These are phyloP conservation scores for Stegodyphus dumicola DNA, from an alignment of 1,140 invertebrate species.

Conservation along the genomic window DNA sequence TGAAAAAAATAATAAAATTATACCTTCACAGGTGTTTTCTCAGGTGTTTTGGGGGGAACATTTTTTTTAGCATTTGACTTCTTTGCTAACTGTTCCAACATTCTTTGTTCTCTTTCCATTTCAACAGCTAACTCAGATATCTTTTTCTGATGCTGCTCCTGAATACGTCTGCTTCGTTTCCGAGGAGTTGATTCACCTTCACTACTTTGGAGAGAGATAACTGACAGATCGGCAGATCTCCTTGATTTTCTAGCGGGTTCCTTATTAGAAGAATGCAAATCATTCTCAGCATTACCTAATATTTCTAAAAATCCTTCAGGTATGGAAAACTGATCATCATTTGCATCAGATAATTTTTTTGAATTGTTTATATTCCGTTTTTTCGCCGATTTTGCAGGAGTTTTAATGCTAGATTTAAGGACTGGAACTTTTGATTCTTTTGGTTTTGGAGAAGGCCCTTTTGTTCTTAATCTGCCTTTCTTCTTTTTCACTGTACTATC, in stretches of 20 bases:
- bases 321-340: constrained; percentile 30
- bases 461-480: too few relatives aligned
- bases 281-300: constrained; percentile 42
- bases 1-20: neutral
- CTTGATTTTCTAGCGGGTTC: constrained; percentile 64
- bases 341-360: constrained; percentile 2
- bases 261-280: constrained; percentile 17
- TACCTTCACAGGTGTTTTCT: constrained; percentile 13
- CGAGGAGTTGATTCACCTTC: constrained; percentile 34
- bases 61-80: constrained; percentile 31
- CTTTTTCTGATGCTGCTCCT: constrained; percentile 64
- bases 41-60: neutral
- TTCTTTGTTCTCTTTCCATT: constrained; percentile 58
- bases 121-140: constrained; percentile 62
- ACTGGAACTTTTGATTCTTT: too few relatives aligned
- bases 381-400: neutral
- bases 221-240: constrained; percentile 66
- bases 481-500: too few relatives aligned
- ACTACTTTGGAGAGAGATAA: constrained; percentile 19
- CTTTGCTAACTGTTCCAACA: constrained; percentile 61
- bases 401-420: neutral
- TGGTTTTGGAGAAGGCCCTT: too few relatives aligned
- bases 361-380: neutral
- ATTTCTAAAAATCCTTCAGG: constrained; percentile 58
- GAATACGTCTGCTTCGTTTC: constrained; percentile 74